These are phyloP conservation scores for Alviniconcha strummeri DNA, from an alignment of 2,888 invertebrate species.

Conservation along the genomic window DNA sequence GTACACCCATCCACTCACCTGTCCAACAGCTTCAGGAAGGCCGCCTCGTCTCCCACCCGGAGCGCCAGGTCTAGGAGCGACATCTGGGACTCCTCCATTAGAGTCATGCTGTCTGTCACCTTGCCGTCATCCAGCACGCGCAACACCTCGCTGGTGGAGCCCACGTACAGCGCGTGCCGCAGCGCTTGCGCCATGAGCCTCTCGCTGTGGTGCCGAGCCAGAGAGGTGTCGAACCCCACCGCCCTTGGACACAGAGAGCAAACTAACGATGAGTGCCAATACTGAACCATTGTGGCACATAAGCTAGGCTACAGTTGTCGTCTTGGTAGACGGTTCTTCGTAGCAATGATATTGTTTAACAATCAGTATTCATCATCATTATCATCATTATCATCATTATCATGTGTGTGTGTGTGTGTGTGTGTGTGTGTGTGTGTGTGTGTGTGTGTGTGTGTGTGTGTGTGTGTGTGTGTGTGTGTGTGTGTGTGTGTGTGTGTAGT, in stretches of 20 bases:
- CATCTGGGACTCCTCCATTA: not conserved
- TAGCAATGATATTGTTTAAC: too few relatives aligned
- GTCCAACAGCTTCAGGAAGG: constrained; percentile 4
- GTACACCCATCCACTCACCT: not conserved
- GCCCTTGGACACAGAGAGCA: not conserved
- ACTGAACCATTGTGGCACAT: too few relatives aligned
- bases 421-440: too few relatives aligned
- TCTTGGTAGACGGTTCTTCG: too few relatives aligned
- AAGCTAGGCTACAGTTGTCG: too few relatives aligned
- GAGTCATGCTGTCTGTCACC: not conserved
- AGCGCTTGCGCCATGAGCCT: not conserved
- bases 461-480: too few relatives aligned
- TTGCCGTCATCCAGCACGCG: constrained; percentile 7
- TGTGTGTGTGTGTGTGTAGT: too few relatives aligned
- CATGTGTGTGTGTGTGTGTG: too few relatives aligned
- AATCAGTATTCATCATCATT: too few relatives aligned
- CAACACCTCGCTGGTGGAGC: not conserved
- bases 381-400: too few relatives aligned
- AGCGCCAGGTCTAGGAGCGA: constrained; percentile 4
- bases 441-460: too few relatives aligned
- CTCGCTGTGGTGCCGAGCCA: not conserved
- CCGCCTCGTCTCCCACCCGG: not conserved
- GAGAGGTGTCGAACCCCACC: not conserved
- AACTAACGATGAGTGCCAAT: not conserved
- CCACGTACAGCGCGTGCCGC: constrained; percentile 7